A percentile compares a stretch with the other conserved stretches of the same genome.
These are phyloP conservation scores for Syrphus vitripennis DNA, from an alignment of 2,888 invertebrate genomes.

Conservation along the genomic window DNA sequence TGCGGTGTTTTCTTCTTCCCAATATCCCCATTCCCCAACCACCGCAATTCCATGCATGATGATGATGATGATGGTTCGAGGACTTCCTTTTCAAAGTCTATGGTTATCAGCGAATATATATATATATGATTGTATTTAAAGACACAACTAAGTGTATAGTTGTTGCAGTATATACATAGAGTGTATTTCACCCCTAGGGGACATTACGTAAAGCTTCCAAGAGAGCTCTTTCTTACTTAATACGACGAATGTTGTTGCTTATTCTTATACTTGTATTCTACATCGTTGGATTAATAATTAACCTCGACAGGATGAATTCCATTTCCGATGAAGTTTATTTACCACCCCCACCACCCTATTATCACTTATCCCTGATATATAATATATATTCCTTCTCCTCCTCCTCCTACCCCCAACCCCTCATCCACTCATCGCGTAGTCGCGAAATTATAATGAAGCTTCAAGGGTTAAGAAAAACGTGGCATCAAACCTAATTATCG, in stretches of 20 bases:
- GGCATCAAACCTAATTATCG: conserved; percentile 57
- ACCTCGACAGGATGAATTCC: conserved; percentile 53
- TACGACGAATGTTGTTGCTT: not conserved
- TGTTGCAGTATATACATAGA: not conserved
- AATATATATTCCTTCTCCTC: not conserved
- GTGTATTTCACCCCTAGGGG: conserved; percentile 47
- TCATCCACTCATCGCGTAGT: not conserved
- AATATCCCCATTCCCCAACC: not conserved
- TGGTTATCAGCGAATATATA: not conserved
- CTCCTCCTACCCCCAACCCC: not conserved
- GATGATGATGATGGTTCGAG: not conserved
- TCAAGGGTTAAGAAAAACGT: conserved; percentile 36
- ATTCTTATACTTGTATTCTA: conserved; percentile 23
- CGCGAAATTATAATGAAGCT: conserved; percentile 8
- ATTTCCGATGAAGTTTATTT: conserved; percentile 59
- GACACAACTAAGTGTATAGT: conserved; percentile 1
- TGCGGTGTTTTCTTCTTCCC: conserved; percentile 27
- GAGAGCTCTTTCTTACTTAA: conserved; percentile 20
- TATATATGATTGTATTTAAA: not conserved
- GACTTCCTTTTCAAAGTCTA: not conserved
- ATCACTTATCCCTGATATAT: not conserved
- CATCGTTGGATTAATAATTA: conserved; percentile 62
- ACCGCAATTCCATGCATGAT: not conserved
- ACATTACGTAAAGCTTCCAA: conserved; percentile 55
- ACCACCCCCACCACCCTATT: not conserved